Base-by-base conservation (phyloP, 1,140 invertebrate species). In the Euura lappo region DNA sequence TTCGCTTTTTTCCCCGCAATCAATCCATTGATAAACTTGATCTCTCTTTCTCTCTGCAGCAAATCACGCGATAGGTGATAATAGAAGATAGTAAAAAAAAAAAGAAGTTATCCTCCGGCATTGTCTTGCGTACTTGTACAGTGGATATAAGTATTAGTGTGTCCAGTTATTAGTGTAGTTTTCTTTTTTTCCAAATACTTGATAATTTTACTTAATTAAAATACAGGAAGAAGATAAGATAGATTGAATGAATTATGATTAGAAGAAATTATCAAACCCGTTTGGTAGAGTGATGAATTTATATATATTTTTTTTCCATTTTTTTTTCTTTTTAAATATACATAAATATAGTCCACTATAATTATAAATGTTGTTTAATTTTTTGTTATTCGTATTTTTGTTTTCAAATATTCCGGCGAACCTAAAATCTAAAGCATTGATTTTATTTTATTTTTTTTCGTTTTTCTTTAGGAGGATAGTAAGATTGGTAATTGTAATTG, bases 341-440 rank as follows among this genome's bases (percentile, higher is more conserved):
- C 76, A 83, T 82, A 83, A 80, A 84, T 83, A 83, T 83, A 83
- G 74, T 82, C 74, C 71, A 77, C 75, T 81, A 81, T 80, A 79
- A 76, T 80, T 83, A 78, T 80, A 81, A 78, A 80, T 72, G 72
- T 80, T 77, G 70, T 73, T 78, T 73, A 80, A 76, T 68, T 75
- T 28, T 28, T 71, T 75, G 71, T 79, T 70, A 71, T 1, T 28
- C 28, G 28, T 28, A 28, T 28, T 28, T 28, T 28, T 28, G 28
- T 28, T 28, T 28, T 28, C 28, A 28, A 28, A 28, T 75, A 76
- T 71, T 70, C 77, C 76, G 71, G 72, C 76, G 77, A 85, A 82
- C 81, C 84, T 81, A 86, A 84, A 81, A 71, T 79, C 71, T 80
- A 83, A 81, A 76, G 72, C 74, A 73, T 73, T 28, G 28, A 28